Percentiles rank a stretch among this genome's conserved stretches.
Evolutionary conservation across 2,113 vertebrate genomes (phyloP).

Genomic region (Physeter macrocephalus): DNA sequence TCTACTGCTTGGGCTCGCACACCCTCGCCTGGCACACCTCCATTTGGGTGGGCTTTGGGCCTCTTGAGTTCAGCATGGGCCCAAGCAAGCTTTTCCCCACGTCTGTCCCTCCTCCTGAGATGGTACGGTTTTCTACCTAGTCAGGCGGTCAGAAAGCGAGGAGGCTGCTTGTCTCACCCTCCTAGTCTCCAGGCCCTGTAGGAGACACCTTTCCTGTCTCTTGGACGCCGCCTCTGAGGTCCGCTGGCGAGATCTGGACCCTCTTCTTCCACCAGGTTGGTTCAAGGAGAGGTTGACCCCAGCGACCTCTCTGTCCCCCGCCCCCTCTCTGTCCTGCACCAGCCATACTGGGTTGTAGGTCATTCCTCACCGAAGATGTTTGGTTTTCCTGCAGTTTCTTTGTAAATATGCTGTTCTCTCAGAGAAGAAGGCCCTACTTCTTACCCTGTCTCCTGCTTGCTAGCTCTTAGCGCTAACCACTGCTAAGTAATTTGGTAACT

Average conservation of each 20-base stretch:
- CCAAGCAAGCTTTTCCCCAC: neutral
- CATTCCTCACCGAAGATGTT: fast-evolving
- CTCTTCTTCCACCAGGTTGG: neutral
- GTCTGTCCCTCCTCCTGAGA: too few relatives aligned
- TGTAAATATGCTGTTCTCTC: neutral
- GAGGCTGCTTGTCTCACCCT: neutral
- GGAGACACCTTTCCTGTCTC: neutral
- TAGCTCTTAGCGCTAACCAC: neutral
- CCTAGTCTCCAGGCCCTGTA: neutral
- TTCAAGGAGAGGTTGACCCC: fast-evolving
- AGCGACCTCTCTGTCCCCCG: fast-evolving
- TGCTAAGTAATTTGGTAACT: too few relatives aligned
- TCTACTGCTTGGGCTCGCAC: fast-evolving
- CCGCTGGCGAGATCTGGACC: fast-evolving
- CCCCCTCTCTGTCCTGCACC: fast-evolving
- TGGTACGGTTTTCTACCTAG: fast-evolving
- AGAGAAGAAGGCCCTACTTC: neutral
- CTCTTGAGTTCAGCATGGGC: neutral
- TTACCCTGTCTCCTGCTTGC: neutral
- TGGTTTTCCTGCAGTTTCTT: neutral
- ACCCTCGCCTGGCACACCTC: fast-evolving
- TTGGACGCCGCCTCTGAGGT: neutral
- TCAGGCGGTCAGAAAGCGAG: neutral
- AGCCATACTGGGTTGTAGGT: neutral
- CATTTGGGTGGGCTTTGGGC: neutral